phyloP scores from a whole-genome alignment of 2,888 invertebrate species.

The Diarsia rubi region DNA sequence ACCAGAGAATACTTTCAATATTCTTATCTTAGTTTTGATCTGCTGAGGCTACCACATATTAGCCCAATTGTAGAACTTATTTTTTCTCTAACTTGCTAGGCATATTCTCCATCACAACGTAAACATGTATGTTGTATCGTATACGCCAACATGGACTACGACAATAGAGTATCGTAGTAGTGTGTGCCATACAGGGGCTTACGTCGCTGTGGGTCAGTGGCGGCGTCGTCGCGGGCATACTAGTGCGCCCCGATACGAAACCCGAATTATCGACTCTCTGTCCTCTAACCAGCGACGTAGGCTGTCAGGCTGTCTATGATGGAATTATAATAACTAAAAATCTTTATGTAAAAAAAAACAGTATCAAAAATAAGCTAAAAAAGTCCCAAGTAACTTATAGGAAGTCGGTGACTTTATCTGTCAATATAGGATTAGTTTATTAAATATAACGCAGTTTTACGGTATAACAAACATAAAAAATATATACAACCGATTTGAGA shows the following conservation, averaged over 20 bases:
- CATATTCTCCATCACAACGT: not conserved
- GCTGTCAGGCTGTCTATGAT: not conserved
- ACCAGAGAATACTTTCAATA: not conserved
- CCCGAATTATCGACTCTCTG: conserved; percentile 11
- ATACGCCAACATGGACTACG: conserved; percentile 31
- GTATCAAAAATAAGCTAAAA: no score
- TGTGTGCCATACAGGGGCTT: conserved; percentile 15
- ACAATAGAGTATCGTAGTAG: conserved; percentile 36
- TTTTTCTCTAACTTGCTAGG: not conserved
- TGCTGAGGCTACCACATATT: not conserved
- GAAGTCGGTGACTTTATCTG: no score
- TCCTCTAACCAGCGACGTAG: not conserved
- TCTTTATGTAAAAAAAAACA: no score
- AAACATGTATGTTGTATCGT: not conserved
- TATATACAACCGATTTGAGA: no score
- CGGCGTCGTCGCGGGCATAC: conserved; percentile 33
- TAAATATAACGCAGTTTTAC: no score
- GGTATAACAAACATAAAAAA: no score
- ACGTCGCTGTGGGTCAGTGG: conserved; percentile 24
- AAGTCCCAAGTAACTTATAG: no score
- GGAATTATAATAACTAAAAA: not conserved
- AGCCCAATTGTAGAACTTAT: not conserved
- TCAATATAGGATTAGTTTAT: no score
- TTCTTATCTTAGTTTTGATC: not conserved
- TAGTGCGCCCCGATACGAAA: conserved; percentile 26